Conservation (phyloP, 2,113 vertebrate species). For the Motacilla tschutschensis region DNA sequence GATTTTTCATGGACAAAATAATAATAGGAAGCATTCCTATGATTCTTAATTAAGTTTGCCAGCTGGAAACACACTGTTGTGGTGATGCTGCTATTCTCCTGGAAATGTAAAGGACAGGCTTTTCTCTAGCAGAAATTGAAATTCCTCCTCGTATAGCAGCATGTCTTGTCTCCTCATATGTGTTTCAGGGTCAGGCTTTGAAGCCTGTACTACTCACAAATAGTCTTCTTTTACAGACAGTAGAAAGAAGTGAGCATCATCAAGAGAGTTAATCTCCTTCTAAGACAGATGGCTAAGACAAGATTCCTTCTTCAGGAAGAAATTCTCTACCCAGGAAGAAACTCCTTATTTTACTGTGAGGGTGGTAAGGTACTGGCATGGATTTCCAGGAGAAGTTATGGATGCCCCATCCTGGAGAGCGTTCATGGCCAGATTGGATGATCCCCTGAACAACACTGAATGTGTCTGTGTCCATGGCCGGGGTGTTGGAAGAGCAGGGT, state of each 20-base stretch:
- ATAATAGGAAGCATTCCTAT: not conserved
- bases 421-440: too few species aligned
- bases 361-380: not conserved
- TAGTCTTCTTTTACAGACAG: not conserved
- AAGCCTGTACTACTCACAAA: not conserved
- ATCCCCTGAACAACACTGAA: not conserved
- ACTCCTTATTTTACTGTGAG: not conserved
- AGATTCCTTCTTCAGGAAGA: not conserved
- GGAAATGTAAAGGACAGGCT: not conserved
- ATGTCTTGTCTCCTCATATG: not conserved
- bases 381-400: not conserved
- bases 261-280: not conserved
- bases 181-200: not conserved
- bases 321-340: not conserved
- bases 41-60: not conserved
- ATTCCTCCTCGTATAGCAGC: rapidly evolving
- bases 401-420: rapidly evolving
- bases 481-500: not conserved
- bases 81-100: not conserved
- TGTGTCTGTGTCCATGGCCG: not conserved
- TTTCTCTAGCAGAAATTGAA: not conserved
- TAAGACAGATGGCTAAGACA: not conserved
- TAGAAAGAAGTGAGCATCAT: not conserved
- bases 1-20: not conserved
- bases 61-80: not conserved